Evolutionary conservation across 1,140 invertebrate genomes (phyloP), one percentile per base, ranked within the genome.

Genomic region (Sitodiplosis mosellana): DNA sequence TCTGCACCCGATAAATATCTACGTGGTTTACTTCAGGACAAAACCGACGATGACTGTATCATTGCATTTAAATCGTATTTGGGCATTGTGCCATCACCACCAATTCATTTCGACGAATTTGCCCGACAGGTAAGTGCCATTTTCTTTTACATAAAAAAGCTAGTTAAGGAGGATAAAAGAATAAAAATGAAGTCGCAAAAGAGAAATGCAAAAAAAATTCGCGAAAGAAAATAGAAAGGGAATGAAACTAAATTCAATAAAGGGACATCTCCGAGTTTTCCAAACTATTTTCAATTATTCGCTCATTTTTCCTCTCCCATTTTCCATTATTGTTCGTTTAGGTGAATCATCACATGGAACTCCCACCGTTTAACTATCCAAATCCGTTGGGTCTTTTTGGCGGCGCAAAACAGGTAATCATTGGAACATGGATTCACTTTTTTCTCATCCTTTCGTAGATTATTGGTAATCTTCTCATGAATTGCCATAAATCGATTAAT

Each of bases 291-390:
- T n/a, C n/a, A n/a, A n/a, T n/a, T n/a, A n/a, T n/a, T n/a, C n/a
- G n/a, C n/a, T n/a, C n/a, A n/a, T n/a, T n/a, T n/a, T n/a, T n/a
- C n/a, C n/a, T n/a, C n/a, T n/a, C n/a, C n/a, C n/a, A n/a, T n/a
- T n/a, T n/a, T n/a, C n/a, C n/a, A n/a, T n/a, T n/a, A n/a, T n/a
- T n/a, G n/a, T 19, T 46, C 5, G 3, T 15, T 48, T 53, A 64
- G 62, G 83, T 91, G 22, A 88, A 89, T 62, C 69, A 72, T 49
- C 83, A 84, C 56, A 75, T 86, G 61, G 76, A 86, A 56, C 69
- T 72, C 54, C 77, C 83, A 7, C 87, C 87, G 0, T 94, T 94
- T 60, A 83, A 82, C 63, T 90, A 84, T 60, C 77, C 74, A 2
- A 89, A 90, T 65, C 83, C 84, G 0, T 56, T 87, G 19, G 72